phyloP scores from a whole-genome alignment of 1,140 invertebrate genomes.

The Trinorchestia longiramus region DNA sequence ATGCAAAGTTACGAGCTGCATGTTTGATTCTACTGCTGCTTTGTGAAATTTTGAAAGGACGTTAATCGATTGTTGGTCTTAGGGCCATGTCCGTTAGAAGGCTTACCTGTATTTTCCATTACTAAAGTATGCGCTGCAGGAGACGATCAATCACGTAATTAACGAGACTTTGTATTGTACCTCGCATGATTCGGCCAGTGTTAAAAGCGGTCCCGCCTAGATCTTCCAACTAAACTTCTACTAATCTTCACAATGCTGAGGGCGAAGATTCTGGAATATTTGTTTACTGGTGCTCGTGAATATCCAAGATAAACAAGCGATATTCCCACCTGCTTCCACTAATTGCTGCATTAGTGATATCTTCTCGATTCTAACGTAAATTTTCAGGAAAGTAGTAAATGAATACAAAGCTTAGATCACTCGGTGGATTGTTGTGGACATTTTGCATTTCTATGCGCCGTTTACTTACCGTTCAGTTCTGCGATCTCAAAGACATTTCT shows the following conservation, averaged over 20 bases:
- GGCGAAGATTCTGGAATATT: not conserved
- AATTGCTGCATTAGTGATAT: not conserved
- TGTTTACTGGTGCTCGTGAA: not conserved
- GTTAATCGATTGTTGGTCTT: not conserved
- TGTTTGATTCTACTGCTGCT: not conserved
- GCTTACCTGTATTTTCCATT: not conserved
- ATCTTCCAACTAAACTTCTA: not conserved
- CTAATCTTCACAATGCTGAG: not conserved
- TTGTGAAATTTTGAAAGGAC: not conserved
- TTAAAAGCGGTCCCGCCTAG: not conserved
- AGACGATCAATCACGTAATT: conserved; percentile 22
- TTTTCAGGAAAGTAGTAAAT: not conserved
- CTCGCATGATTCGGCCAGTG: not conserved
- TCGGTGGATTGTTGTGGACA: no score
- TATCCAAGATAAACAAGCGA: not conserved
- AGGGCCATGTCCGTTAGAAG: not conserved
- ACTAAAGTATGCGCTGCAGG: not conserved
- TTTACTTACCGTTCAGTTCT: no score
- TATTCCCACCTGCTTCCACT: not conserved
- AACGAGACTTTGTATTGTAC: not conserved
- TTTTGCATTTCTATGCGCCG: no score
- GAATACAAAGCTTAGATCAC: no score
- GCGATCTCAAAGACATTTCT: no score
- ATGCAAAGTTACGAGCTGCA: not conserved
- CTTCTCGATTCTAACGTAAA: not conserved